Base-by-base conservation (phyloP, 2,797 vertebrate species). In the Ctenopoma kingsleyae region DNA sequence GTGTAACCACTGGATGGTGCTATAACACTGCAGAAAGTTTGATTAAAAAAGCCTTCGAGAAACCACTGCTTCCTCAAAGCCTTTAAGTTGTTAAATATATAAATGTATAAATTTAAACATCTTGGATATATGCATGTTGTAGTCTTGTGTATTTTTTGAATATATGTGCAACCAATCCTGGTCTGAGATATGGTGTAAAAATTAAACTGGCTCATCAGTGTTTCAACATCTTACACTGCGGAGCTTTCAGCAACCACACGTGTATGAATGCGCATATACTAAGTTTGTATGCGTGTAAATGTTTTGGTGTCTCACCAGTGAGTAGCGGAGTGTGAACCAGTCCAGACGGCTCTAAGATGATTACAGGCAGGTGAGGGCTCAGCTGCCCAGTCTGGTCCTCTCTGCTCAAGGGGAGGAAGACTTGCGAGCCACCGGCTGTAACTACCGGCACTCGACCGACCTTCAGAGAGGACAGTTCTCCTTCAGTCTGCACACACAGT, bases 331-430 rank as follows among this genome's bases (percentile, higher is more conserved):
- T 2, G 50, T 95, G 97, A 17, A 95, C 87, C 43, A 96, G 94
- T 47, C 91, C 89, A 0, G 97, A 96, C 16, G 96, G 94, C 72
- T 99, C 97, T 74, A 99, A 93, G 87, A 99, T 97, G 86, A 99
- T 95, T 71, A 99, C 86, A 0, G 96, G 97, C 83, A 98, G 91
- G 63, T 95, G 92, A 22, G 94, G 88, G 43, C 94, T 90, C 48
- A 96, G 79, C 40, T 95, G 55, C 2, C 91, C 88, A 1, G 93
- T 90, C 36, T 94, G 85, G 66, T 98, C 96, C 73, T 99, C 97
- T 85, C 97, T 89, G 80, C 92, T 83, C 23, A 95, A 71, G 4
- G 96, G 94, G 43, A 98, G 83, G 86, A 96, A 96, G 67, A 97
- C 87, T 3, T 92, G 88, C 0, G 95, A 86, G 23, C 92, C 92